Percentiles rank a stretch among this genome's conserved stretches.
Evolutionary conservation across 1,140 invertebrate species (phyloP).

Genomic region (Leptinotarsa undecemlineata): DNA sequence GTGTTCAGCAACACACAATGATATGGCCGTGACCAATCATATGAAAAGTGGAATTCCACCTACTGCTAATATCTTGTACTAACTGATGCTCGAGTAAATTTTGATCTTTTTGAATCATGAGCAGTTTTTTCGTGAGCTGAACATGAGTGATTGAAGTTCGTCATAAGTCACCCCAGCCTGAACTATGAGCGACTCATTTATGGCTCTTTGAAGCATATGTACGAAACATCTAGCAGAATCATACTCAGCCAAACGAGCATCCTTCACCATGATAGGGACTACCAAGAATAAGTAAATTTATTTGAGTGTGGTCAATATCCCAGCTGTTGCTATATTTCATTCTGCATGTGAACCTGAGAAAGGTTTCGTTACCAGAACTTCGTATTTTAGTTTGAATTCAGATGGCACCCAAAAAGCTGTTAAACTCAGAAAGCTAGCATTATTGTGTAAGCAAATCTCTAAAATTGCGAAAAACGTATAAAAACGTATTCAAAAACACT

Average conservation of each 20-base stretch:
- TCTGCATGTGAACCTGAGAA: too few species aligned
- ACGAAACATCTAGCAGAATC: not conserved
- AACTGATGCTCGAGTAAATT: slow-evolving; percentile 21
- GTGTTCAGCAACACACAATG: too few species aligned
- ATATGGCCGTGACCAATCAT: slow-evolving; percentile 24
- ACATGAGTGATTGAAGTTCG: slow-evolving; percentile 24
- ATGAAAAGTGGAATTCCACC: slow-evolving; percentile 36
- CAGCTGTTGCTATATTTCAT: too few species aligned
- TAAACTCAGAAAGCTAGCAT: not conserved
- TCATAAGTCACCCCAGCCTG: slow-evolving; percentile 19
- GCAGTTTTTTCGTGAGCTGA: slow-evolving; percentile 21
- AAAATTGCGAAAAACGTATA: too few species aligned
- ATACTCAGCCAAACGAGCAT: slow-evolving; percentile 19
- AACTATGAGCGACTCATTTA: slow-evolving; percentile 1
- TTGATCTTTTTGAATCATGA: slow-evolving; percentile 20
- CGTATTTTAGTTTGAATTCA: too few species aligned
- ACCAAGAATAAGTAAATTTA: not conserved
- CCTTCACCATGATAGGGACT: slow-evolving; percentile 16
- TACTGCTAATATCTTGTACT: slow-evolving; percentile 30
- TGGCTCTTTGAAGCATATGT: slow-evolving; percentile 19
- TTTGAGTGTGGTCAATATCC: too few species aligned
- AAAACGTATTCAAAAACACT: too few species aligned
- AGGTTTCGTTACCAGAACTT: too few species aligned
- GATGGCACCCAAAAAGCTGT: too few species aligned
- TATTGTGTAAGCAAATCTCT: not conserved